A percentile compares a stretch with the other conserved stretches of the same genome.
Evolutionary conservation across 2,797 vertebrate genomes (phyloP).

Genomic region (Microctenopoma lineatum): DNA sequence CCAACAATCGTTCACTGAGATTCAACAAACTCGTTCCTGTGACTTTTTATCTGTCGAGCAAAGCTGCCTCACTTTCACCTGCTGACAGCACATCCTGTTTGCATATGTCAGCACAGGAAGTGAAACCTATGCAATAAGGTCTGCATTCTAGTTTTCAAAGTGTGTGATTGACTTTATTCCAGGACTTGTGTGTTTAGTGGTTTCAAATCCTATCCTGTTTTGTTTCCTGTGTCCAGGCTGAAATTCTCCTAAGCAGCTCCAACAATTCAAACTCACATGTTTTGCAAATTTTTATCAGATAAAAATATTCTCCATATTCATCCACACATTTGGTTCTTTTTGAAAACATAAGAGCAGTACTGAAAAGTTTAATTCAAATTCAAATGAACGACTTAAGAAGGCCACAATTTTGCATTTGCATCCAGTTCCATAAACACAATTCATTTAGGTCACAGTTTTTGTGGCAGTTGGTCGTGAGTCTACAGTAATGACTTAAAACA

Average conservation of each 20-base stretch:
- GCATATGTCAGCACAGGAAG: constrained; percentile 38
- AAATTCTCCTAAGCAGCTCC: too few relatives aligned
- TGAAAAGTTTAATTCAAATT: neutral
- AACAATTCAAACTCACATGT: neutral
- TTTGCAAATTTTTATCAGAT: neutral
- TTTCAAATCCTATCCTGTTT: too few relatives aligned
- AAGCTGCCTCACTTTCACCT: neutral
- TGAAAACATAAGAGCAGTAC: neutral
- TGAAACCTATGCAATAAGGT: neutral
- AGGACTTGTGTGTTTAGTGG: too few relatives aligned
- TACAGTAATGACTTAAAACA: too few relatives aligned
- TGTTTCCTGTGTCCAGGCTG: too few relatives aligned
- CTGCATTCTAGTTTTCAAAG: neutral
- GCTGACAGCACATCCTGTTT: constrained; percentile 30
- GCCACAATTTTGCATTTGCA: too few relatives aligned
- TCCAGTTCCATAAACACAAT: too few relatives aligned
- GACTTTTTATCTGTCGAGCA: neutral
- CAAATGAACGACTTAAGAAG: neutral
- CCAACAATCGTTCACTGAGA: too few relatives aligned
- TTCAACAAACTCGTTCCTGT: neutral
- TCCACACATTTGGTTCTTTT: neutral
- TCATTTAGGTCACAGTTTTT: too few relatives aligned
- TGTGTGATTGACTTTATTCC: too few relatives aligned
- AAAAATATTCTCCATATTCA: neutral
- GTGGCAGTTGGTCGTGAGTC: too few relatives aligned